Base-by-base conservation (phyloP, 2,797 vertebrate genomes). In the Cichlasoma orientale region DNA sequence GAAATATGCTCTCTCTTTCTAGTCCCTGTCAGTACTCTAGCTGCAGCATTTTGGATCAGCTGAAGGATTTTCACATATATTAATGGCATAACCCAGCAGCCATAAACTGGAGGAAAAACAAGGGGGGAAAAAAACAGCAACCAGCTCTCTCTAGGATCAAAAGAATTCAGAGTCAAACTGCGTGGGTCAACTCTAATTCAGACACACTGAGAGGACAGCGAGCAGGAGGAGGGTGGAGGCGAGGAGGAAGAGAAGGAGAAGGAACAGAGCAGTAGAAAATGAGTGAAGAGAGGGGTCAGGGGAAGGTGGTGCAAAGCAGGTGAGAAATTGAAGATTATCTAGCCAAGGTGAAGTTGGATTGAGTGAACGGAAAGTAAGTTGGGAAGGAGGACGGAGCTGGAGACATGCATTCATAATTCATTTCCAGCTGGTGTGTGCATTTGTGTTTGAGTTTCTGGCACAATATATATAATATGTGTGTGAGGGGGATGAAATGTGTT, bases 281-380 rank as follows among this genome's bases (percentile, higher is more conserved):
- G 21, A 74, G 57, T 23, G 55, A 69, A 16, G 41, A 77, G 79
- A 66, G n/a, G 56, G 84, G 79, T 80, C 80, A 82, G 72, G 27
- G 70, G 75, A 84, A 79, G 84, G 74, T 71, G 71, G 47, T 11
- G 59, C 55, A 77, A 85, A 79, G 78, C 10, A 19, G 56, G 54
- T 77, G 83, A 87, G 74, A 86, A 86, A 88, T 71, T 75, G 70
- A 86, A 63, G 78, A 84, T 82, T 89, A 83, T 87, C 75, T 69
- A 70, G 69, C 59, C 56, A 66, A 77, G 78, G 81, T 83, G 82
- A 88, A 68, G 70, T 63, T 79, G 77, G 78, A 77, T 33, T 55
- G 81, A 86, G 76, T 25, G 58, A 54, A 76, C 0, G 18, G 29
- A 72, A 16, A 56, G 47, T 7, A 50, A 80, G 56, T 27, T 25